A percentile compares a stretch with the other conserved stretches of the same genome.
These are phyloP conservation scores for Magallana gigas DNA, from an alignment of 1,140 invertebrate genomes.

Conservation along the genomic window DNA sequence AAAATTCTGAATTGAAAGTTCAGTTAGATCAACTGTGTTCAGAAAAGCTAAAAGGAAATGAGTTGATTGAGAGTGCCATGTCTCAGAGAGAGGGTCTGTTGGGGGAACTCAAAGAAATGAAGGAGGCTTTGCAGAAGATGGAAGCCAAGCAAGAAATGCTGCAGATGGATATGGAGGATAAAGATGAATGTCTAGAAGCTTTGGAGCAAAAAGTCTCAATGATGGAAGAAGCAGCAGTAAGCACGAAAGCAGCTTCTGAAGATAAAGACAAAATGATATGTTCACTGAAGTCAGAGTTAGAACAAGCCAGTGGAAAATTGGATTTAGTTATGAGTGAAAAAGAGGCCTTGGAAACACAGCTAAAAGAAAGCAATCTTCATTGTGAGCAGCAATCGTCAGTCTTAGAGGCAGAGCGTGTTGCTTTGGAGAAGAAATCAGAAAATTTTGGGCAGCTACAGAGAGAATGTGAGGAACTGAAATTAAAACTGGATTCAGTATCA, in stretches of 20 bases:
- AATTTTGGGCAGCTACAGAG: constrained; percentile 5
- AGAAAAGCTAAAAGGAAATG: constrained; percentile 53
- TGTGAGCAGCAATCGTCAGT: constrained; percentile 52
- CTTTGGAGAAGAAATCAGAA: constrained; percentile 34
- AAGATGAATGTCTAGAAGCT: constrained; percentile 51
- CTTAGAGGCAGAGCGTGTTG: not conserved
- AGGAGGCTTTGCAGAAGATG: constrained; percentile 53
- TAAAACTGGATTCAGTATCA: constrained; percentile 22
- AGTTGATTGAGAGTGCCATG: constrained; percentile 34
- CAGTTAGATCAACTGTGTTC: constrained; percentile 9
- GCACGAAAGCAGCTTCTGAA: constrained; percentile 45
- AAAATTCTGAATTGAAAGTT: constrained; percentile 22
- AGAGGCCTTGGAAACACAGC: constrained; percentile 38
- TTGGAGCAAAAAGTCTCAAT: constrained; percentile 44
- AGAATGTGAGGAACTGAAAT: constrained; percentile 47
- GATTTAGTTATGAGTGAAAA: constrained; percentile 49
- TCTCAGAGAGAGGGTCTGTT: constrained; percentile 41
- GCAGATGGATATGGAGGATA: constrained; percentile 69
- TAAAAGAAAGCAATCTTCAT: constrained; percentile 43
- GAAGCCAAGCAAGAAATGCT: constrained; percentile 65
- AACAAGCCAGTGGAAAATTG: constrained; percentile 48
- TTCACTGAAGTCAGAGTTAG: constrained; percentile 48
- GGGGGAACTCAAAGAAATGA: constrained; percentile 41
- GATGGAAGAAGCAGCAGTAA: constrained; percentile 46
- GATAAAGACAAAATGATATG: constrained; percentile 51